Percentiles rank a stretch among this genome's conserved stretches.
Evolutionary conservation across 2,113 vertebrate species (phyloP).

Genomic region (Silurus asotus): DNA sequence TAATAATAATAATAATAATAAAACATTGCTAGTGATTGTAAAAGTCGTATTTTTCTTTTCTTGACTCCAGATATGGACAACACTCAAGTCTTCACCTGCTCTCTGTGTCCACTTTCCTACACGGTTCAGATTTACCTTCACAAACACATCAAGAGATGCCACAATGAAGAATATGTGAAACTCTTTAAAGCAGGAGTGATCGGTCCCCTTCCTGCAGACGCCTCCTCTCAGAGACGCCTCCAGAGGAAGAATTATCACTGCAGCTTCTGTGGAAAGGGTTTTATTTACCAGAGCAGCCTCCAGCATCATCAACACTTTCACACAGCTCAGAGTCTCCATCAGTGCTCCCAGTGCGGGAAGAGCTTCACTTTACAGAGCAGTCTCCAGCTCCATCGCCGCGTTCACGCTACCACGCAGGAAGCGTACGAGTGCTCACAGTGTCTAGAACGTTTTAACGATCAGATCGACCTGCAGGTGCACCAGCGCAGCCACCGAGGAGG

Average conservation of each 20-base stretch:
- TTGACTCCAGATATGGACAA: neutral
- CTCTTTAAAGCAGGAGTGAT: slow-evolving; percentile 2
- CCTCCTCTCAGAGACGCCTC: neutral
- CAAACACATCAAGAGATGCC: slow-evolving; percentile 24
- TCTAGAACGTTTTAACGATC: slow-evolving; percentile 12
- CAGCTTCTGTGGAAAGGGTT: neutral
- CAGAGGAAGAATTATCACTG: slow-evolving; percentile 3
- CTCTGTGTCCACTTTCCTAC: slow-evolving; percentile 7
- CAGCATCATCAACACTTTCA: neutral
- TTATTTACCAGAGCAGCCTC: neutral
- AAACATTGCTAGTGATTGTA: too few relatives aligned
- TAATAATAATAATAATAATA: neutral
- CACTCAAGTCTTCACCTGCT: slow-evolving; percentile 15
- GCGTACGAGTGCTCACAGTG: neutral
- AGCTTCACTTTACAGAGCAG: slow-evolving; percentile 15
- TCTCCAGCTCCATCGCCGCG: neutral
- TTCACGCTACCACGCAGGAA: neutral
- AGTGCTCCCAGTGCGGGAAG: slow-evolving; percentile 3
- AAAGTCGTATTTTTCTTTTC: neutral
- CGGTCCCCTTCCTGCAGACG: neutral
- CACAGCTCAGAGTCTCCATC: neutral
- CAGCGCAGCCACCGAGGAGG: neutral
- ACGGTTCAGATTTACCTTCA: slow-evolving; percentile 14
- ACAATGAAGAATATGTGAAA: slow-evolving; percentile 25
- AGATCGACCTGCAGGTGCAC: neutral